Conservation (phyloP, 1,140 invertebrate genomes). For the Drosophila suzukii region DNA sequence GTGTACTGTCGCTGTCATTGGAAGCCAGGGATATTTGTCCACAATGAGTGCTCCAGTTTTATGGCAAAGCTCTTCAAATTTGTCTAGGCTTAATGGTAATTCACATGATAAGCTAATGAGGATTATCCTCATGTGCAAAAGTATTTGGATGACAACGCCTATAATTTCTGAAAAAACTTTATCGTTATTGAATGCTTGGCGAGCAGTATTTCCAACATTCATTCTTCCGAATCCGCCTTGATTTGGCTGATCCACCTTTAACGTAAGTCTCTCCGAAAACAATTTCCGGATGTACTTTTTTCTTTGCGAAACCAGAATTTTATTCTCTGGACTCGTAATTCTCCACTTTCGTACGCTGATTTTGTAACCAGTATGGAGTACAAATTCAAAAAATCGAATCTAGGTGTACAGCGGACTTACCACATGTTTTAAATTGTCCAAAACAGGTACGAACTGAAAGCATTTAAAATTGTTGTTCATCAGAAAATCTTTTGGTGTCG, state of each 20-base stretch:
- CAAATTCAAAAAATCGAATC: not conserved
- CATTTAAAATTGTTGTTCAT: not conserved
- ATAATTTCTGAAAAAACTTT: not conserved
- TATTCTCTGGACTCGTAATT: not conserved
- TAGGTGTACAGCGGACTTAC: not conserved
- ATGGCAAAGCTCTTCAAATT: conserved; percentile 8
- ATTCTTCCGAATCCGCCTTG: not conserved
- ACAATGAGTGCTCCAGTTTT: not conserved
- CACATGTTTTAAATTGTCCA: not conserved
- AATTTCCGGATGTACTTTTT: too few species aligned
- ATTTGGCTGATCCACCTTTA: too few species aligned
- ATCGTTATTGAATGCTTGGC: too few species aligned
- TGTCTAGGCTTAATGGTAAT: conserved; percentile 6
- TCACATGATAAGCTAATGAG: conserved; percentile 2
- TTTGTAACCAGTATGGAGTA: too few species aligned
- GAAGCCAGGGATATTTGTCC: conserved; percentile 27
- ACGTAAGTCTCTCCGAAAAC: too few species aligned
- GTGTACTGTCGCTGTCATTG: conserved; percentile 27
- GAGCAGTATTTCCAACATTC: not conserved
- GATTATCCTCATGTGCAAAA: conserved; percentile 5
- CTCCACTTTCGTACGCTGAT: too few species aligned
- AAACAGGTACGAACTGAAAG: not conserved
- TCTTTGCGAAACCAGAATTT: not conserved
- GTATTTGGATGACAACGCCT: conserved; percentile 4
- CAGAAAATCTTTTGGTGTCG: not conserved